Evolutionary conservation across 2,888 invertebrate species (phyloP).

Genomic region (Drosophila barbarae): DNA sequence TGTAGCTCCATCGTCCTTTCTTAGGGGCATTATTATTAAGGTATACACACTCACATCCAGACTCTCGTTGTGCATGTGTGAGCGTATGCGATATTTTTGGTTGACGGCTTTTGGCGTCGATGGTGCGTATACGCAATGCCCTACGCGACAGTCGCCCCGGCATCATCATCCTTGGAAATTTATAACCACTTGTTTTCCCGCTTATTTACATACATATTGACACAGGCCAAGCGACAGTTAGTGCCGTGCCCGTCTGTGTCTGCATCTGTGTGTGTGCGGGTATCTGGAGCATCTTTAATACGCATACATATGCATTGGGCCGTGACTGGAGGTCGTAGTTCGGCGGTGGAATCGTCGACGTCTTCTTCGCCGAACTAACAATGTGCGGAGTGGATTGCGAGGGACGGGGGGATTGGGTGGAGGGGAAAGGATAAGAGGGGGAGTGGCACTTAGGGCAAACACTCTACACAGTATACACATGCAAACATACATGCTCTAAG

Average conservation of each 20-base stretch:
- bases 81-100: conserved; percentile 55
- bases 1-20: conserved; percentile 53
- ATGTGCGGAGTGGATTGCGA: conserved; percentile 44
- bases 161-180: conserved; percentile 63
- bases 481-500: conserved; percentile 43
- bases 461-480: conserved; percentile 41
- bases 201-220: conserved; percentile 74
- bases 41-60: conserved; percentile 35
- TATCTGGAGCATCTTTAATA: conserved; percentile 59
- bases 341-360: conserved; percentile 29
- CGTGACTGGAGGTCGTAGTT: conserved; percentile 43
- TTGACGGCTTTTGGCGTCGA: conserved; percentile 62
- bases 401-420: background rate
- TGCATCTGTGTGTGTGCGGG: conserved; percentile 26
- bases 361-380: conserved; percentile 62
- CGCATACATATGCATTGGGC: conserved; percentile 49
- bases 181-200: conserved; percentile 73
- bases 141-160: conserved; percentile 34
- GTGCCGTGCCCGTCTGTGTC: conserved; percentile 12
- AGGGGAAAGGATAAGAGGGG: conserved; percentile 1
- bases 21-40: conserved; percentile 65
- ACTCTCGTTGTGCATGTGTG: conserved; percentile 11
- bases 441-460: conserved; percentile 38
- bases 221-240: conserved; percentile 54
- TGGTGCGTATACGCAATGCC: conserved; percentile 61